These are phyloP conservation scores for Metalampra italica DNA, from an alignment of 2,888 invertebrate species.

Conservation along the genomic window DNA sequence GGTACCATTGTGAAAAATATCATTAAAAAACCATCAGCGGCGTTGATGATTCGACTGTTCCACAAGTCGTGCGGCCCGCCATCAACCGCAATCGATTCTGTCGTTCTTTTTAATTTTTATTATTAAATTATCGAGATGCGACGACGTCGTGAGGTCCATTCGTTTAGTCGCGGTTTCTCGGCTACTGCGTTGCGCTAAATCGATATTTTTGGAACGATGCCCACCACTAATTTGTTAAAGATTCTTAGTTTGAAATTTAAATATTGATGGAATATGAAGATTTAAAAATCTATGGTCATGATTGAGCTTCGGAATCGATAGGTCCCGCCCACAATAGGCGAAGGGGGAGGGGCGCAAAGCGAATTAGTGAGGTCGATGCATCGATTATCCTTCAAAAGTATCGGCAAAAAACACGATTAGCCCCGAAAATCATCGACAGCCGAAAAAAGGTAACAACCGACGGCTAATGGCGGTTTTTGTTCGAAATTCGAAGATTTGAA, in stretches of 20 bases:
- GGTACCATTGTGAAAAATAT: constrained; percentile 78
- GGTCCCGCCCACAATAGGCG: constrained; percentile 64
- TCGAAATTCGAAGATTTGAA: constrained; percentile 75
- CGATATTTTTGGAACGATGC: constrained; percentile 10
- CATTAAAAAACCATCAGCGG: constrained; percentile 79
- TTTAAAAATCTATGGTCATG: constrained; percentile 25
- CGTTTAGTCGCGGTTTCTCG: constrained; percentile 33
- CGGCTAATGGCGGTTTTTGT: constrained; percentile 76
- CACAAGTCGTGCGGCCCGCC: constrained; percentile 58
- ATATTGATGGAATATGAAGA: neutral
- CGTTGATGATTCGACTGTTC: constrained; percentile 71
- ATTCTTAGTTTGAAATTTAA: neutral
- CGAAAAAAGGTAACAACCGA: constrained; percentile 71
- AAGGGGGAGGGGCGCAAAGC: constrained; percentile 69
- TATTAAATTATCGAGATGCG: constrained; percentile 68
- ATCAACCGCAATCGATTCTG: constrained; percentile 75
- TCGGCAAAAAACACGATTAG: constrained; percentile 76
- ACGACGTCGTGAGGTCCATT: constrained; percentile 29
- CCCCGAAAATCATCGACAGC: constrained; percentile 72
- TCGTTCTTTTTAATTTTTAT: constrained; percentile 53
- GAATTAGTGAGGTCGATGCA: constrained; percentile 71
- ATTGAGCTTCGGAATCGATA: constrained; percentile 64
- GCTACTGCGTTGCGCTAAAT: constrained; percentile 26
- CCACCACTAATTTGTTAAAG: neutral
- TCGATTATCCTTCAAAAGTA: constrained; percentile 66